Percentiles rank a stretch among this genome's conserved stretches.
Evolutionary conservation across 2,888 invertebrate species (phyloP).

Genomic region (Apotomis turbidana): DNA sequence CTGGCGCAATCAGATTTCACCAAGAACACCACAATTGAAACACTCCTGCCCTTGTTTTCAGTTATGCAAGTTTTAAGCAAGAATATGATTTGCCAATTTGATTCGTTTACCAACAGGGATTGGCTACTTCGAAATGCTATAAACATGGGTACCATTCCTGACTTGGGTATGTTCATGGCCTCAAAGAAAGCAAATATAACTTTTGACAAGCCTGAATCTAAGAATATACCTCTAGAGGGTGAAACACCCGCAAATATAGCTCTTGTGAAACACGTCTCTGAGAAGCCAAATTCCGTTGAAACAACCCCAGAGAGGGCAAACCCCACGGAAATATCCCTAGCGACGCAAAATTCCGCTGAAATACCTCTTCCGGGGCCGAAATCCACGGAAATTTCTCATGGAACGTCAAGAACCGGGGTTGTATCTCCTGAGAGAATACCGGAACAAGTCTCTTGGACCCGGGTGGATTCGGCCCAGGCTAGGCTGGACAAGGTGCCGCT

Average conservation of each 20-base stretch:
- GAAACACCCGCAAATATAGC: no score
- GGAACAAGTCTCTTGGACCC: slow-evolving; percentile 1
- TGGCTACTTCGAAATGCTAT: neutral
- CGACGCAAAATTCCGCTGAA: no score
- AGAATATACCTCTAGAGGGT: neutral
- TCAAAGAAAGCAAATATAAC: neutral
- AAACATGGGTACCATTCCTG: neutral
- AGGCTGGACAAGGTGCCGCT: slow-evolving; percentile 1
- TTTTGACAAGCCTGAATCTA: neutral
- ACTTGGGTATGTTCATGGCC: neutral
- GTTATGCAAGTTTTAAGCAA: neutral
- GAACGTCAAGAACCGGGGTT: no score
- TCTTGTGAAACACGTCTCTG: neutral
- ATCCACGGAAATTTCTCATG: neutral
- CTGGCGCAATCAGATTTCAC: neutral
- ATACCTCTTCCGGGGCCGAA: neutral
- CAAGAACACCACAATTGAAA: neutral
- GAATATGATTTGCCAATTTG: neutral
- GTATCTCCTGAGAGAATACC: neutral
- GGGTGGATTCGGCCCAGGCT: neutral
- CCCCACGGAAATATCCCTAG: no score
- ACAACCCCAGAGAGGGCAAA: neutral
- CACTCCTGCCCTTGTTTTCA: neutral
- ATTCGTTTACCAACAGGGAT: neutral
- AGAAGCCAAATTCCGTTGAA: neutral